Evolutionary conservation across 2,113 vertebrate species (phyloP).

Genomic region (Pituophis catenifer): DNA sequence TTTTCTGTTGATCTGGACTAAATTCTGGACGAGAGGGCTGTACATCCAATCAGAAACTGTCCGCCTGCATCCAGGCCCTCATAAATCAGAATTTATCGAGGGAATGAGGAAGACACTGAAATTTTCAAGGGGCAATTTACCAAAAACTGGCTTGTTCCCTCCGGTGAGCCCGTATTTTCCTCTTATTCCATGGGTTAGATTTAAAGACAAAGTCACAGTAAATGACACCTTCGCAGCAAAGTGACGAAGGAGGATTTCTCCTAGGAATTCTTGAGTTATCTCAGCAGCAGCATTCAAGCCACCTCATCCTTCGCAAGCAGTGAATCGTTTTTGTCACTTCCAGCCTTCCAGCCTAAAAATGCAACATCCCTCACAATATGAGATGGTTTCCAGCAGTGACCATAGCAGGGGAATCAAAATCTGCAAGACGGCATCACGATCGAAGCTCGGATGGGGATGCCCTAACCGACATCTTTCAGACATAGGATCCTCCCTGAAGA

Average conservation of each 20-base stretch:
- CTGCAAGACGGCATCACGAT: background rate
- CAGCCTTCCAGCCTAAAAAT: conserved; percentile 21
- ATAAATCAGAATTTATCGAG: conserved; percentile 77
- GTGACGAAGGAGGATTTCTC: conserved; percentile 39
- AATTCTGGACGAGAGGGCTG: conserved; percentile 73
- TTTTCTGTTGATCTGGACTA: conserved; percentile 79
- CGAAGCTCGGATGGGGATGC: background rate
- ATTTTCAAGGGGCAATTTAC: conserved; percentile 67
- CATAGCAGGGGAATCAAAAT: background rate
- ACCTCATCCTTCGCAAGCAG: background rate
- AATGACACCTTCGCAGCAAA: conserved; percentile 25
- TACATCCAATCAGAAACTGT: conserved; percentile 78
- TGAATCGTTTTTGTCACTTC: background rate
- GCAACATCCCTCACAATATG: background rate
- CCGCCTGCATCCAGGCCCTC: conserved; percentile 71
- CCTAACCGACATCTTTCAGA: background rate
- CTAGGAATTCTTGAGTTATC: background rate
- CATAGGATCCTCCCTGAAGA: background rate
- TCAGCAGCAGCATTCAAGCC: background rate
- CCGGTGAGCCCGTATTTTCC: fast-evolving
- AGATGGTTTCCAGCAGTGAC: background rate
- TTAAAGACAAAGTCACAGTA: conserved; percentile 40
- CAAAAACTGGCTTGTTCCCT: background rate
- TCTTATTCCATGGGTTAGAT: background rate
- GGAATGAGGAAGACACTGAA: conserved; percentile 60